A percentile compares a stretch with the other conserved stretches of the same genome.
Evolutionary conservation across 2,113 vertebrate genomes (phyloP).

Genomic region (Globicephala melas): DNA sequence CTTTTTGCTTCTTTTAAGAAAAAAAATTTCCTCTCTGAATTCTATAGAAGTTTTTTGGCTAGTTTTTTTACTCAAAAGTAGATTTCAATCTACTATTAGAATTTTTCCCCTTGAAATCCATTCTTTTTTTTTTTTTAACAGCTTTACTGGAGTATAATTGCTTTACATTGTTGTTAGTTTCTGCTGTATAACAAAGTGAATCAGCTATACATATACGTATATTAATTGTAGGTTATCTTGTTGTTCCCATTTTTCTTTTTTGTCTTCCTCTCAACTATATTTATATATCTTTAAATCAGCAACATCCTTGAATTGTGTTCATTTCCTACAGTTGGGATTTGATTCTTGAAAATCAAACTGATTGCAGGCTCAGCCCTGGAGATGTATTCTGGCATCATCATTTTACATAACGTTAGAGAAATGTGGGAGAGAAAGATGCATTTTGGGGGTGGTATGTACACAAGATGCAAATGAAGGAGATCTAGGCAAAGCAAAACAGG

Average conservation of each 20-base stretch:
- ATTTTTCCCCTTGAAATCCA: neutral
- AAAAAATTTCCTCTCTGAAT: neutral
- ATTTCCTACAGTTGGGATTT: conserved; percentile 29
- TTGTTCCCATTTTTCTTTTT: neutral
- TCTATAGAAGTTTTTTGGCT: neutral
- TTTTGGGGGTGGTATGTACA: conserved; percentile 7
- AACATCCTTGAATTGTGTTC: conserved; percentile 35
- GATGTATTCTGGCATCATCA: neutral
- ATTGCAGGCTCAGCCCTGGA: conserved; percentile 23
- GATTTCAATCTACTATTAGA: neutral
- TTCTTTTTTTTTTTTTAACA: neutral
- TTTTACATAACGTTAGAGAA: conserved; percentile 34
- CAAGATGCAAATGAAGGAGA: conserved; percentile 66
- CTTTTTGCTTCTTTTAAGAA: neutral
- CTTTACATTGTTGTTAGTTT: no score
- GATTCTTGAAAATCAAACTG: conserved; percentile 54
- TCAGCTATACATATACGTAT: neutral
- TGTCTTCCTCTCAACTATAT: neutral
- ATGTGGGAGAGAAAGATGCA: neutral
- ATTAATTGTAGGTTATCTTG: neutral
- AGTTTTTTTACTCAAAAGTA: neutral
- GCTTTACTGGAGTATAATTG: no score
- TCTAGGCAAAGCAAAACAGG: conserved; percentile 42
- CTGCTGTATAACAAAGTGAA: no score
- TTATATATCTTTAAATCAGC: conserved; percentile 43